phyloP scores from a whole-genome alignment of 2,888 invertebrate species.

The Crocallis elinguaria region DNA sequence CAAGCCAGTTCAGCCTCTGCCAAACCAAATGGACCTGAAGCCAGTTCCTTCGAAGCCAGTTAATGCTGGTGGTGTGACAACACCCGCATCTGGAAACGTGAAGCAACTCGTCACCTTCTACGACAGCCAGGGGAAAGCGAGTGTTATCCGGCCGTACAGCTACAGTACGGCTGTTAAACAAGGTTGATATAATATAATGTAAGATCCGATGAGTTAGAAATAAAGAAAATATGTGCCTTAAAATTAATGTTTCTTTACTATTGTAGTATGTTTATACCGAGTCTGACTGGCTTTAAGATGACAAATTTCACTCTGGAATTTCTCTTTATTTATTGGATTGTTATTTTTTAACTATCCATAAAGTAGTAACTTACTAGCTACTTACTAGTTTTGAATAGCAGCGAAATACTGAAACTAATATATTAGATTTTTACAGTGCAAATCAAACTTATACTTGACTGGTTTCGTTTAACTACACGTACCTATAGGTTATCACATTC shows the following conservation, averaged over 20 bases:
- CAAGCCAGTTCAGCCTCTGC: slow-evolving; percentile 33
- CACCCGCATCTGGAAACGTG: slow-evolving; percentile 74
- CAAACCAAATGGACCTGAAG: slow-evolving; percentile 51
- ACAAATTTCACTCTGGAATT: no score
- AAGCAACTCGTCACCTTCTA: slow-evolving; percentile 72
- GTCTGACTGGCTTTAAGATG: no score
- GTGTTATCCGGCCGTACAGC: slow-evolving; percentile 71
- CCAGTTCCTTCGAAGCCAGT: slow-evolving; percentile 64
- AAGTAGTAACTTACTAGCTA: no score
- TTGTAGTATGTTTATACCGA: no score
- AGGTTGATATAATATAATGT: slow-evolving; percentile 53
- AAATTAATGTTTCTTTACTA: not conserved
- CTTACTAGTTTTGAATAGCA: no score
- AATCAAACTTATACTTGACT: no score
- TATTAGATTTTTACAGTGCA: no score
- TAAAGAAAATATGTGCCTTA: not conserved
- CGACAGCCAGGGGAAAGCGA: slow-evolving; percentile 72
- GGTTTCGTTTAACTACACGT: no score
- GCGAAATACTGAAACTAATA: no score
- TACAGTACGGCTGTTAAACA: slow-evolving; percentile 80
- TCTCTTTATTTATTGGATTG: no score
- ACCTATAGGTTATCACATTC: no score
- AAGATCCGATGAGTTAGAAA: not conserved
- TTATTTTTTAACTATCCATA: no score
- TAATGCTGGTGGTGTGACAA: slow-evolving; percentile 57